These are phyloP conservation scores for Vulpes lagopus DNA, from an alignment of 2,113 vertebrate genomes.

Conservation along the genomic window DNA sequence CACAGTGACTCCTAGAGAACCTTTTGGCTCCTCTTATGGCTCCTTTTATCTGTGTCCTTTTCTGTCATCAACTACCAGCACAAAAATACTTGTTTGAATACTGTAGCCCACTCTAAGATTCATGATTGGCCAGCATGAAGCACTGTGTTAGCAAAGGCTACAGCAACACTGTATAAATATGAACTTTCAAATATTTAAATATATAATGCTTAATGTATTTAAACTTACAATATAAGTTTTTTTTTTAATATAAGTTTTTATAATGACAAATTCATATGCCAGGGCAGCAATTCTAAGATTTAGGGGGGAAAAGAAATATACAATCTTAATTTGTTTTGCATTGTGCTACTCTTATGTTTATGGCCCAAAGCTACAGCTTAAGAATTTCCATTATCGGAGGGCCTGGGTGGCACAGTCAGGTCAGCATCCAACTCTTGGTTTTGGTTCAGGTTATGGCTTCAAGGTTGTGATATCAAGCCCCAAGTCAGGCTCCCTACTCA, in stretches of 20 bases:
- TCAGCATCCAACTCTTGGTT: background rate
- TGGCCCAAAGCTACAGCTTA: background rate
- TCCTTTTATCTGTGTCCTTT: background rate
- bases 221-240: background rate
- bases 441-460: background rate
- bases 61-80: background rate
- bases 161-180: background rate
- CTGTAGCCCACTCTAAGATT: background rate
- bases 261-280: background rate
- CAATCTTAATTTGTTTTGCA: background rate
- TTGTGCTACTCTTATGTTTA: background rate
- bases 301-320: background rate
- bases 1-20: background rate
- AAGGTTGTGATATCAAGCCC: background rate
- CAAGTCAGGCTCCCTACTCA: background rate
- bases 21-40: no score
- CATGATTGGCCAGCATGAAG: background rate
- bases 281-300: background rate
- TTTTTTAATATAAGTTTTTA: background rate
- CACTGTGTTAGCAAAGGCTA: background rate
- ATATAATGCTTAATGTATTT: background rate
- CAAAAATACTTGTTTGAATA: background rate
- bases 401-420: background rate
- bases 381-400: background rate
- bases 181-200: background rate